Conservation (phyloP, 2,888 invertebrate species). For the Apoda limacodes region DNA sequence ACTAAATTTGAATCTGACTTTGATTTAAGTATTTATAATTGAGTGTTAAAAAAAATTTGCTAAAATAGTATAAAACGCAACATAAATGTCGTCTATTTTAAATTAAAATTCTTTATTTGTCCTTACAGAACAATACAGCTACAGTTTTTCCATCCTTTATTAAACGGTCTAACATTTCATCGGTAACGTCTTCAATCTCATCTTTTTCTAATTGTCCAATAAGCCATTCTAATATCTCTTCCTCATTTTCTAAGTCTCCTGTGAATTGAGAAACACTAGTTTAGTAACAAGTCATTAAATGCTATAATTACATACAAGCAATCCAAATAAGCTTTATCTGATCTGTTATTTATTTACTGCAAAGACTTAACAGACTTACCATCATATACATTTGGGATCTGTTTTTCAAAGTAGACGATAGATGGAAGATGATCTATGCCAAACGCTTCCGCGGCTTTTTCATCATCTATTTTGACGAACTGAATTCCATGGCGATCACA, state of each 20-base stretch:
- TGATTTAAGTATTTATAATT: too few relatives aligned
- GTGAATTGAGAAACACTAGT: slow-evolving; percentile 15
- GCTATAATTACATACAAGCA: neutral
- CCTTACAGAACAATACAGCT: slow-evolving; percentile 91
- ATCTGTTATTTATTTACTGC: neutral
- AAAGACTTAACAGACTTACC: slow-evolving; percentile 63
- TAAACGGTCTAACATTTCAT: slow-evolving; percentile 92
- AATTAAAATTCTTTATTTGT: slow-evolving; percentile 7
- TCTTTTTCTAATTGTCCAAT: slow-evolving; percentile 89
- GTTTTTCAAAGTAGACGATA: slow-evolving; percentile 93
- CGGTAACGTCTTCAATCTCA: slow-evolving; percentile 95
- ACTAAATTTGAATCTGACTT: too few relatives aligned
- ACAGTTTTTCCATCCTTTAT: slow-evolving; percentile 90
- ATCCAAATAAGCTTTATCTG: slow-evolving; percentile 1
- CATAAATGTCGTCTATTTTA: too few relatives aligned
- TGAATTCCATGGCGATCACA: slow-evolving; percentile 93
- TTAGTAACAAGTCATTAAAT: too few relatives aligned
- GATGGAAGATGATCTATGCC: slow-evolving; percentile 87
- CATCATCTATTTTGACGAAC: slow-evolving; percentile 93
- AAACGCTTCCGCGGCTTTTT: slow-evolving; percentile 84
- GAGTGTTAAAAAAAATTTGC: too few relatives aligned
- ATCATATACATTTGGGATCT: slow-evolving; percentile 92
- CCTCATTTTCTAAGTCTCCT: slow-evolving; percentile 89
- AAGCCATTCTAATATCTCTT: slow-evolving; percentile 89
- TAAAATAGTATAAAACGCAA: too few relatives aligned